phyloP scores from a whole-genome alignment of 2,113 vertebrate species.

The Sphyrna mokarran region DNA sequence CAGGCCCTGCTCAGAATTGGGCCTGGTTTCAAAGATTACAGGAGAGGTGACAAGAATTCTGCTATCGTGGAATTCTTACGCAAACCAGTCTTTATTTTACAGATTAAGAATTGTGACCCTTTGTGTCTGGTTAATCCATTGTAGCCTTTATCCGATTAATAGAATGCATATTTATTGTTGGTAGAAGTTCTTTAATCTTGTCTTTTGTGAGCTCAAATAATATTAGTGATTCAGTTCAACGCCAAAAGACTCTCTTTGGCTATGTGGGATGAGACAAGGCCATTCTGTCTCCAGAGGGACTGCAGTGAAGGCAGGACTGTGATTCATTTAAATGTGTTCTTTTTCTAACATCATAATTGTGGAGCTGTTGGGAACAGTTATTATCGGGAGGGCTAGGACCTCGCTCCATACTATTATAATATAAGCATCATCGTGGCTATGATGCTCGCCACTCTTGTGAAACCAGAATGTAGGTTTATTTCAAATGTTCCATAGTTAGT shows the following conservation, averaged over 20 bases:
- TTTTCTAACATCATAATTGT: background rate
- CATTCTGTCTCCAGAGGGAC: background rate
- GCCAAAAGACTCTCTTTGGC: background rate
- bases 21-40: background rate
- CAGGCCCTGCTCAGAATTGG: background rate
- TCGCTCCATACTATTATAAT: too few species aligned
- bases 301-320: background rate
- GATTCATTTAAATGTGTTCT: background rate
- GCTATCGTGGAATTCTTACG: background rate
- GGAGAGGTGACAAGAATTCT: background rate
- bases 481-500: too few species aligned
- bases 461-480: too few species aligned
- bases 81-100: background rate
- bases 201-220: background rate
- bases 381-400: too few species aligned
- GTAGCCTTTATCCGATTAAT: background rate
- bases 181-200: background rate
- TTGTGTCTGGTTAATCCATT: background rate
- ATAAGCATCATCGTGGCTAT: too few species aligned
- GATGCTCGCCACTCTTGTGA: too few species aligned
- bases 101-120: background rate
- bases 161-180: background rate
- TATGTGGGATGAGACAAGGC: background rate
- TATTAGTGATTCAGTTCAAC: background rate
- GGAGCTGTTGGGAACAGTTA: background rate